Percentiles rank a stretch among this genome's conserved stretches.
Evolutionary conservation across 2,113 vertebrate genomes (phyloP).

Genomic region (Etheostoma cragini): DNA sequence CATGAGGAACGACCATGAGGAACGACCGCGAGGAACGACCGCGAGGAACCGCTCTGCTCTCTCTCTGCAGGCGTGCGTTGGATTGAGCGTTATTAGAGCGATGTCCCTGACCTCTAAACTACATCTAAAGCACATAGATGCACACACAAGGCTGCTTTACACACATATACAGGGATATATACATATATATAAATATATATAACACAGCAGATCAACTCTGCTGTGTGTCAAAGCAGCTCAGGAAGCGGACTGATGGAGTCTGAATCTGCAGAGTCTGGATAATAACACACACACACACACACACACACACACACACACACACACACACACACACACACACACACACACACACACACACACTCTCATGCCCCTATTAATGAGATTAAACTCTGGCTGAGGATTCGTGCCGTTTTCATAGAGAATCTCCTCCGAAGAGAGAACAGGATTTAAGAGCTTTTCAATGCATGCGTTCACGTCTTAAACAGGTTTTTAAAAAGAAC

Average conservation of each 20-base stretch:
- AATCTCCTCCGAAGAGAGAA: background rate
- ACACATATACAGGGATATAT: background rate
- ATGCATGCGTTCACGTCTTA: background rate
- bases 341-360: conserved; percentile 30
- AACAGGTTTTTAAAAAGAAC: background rate
- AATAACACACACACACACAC: conserved; percentile 25
- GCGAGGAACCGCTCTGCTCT: no score
- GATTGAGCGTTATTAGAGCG: background rate
- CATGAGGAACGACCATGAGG: background rate
- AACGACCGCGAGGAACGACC: background rate
- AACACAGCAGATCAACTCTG: background rate
- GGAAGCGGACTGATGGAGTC: background rate
- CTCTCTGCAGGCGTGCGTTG: background rate
- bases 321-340: conserved; percentile 25
- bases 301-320: conserved; percentile 30
- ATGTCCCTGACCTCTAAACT: background rate
- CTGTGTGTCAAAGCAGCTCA: background rate
- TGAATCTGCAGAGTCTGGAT: conserved; percentile 1
- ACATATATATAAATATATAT: background rate
- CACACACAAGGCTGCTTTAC: background rate
- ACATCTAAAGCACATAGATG: background rate
- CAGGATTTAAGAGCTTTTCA: background rate
- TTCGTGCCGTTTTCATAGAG: background rate
- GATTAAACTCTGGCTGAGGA: background rate
- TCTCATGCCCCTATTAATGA: background rate